Percentiles rank a stretch among this genome's conserved stretches.
Evolutionary conservation across 92 coral and sea anemone species (phyloP).

Genomic region (Phenganax stokvisi): DNA sequence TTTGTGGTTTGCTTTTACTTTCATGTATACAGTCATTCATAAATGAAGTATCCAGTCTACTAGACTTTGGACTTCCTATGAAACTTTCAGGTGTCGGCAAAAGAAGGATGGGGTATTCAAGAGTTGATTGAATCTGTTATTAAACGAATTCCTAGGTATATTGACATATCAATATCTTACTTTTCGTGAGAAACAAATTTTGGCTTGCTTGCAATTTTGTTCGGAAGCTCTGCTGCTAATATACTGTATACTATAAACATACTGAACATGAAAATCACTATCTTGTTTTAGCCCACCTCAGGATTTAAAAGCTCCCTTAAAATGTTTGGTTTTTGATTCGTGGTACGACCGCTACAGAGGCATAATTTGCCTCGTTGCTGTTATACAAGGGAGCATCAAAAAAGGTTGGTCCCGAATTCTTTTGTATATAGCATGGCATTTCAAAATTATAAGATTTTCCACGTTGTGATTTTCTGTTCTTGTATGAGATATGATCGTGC

Average conservation of each 20-base stretch:
- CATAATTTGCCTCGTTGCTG: constrained; percentile 82
- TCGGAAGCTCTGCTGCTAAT: neutral
- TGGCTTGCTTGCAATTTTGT: neutral
- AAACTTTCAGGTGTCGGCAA: constrained; percentile 73
- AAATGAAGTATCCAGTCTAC: too few species aligned
- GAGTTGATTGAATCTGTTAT: constrained; percentile 55
- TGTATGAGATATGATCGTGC: too few species aligned
- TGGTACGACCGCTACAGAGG: constrained; percentile 99
- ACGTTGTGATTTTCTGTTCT: too few species aligned
- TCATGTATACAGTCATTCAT: too few species aligned
- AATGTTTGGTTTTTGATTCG: constrained; percentile 82
- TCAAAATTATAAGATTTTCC: too few species aligned
- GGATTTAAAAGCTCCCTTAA: constrained; percentile 48
- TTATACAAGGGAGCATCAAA: constrained; percentile 70
- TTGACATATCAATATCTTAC: neutral
- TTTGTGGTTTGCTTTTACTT: too few species aligned
- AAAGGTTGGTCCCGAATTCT: constrained; percentile 54
- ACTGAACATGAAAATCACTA: too few species aligned
- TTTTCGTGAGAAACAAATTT: constrained; percentile 17
- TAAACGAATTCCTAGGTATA: constrained; percentile 69
- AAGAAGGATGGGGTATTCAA: constrained; percentile 69
- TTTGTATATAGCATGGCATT: neutral
- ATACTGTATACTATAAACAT: neutral
- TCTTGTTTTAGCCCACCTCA: constrained; percentile 57
- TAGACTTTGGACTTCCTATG: too few species aligned